Base-by-base conservation (phyloP, 2,797 vertebrate species). In the Hipposideros larvatus region DNA sequence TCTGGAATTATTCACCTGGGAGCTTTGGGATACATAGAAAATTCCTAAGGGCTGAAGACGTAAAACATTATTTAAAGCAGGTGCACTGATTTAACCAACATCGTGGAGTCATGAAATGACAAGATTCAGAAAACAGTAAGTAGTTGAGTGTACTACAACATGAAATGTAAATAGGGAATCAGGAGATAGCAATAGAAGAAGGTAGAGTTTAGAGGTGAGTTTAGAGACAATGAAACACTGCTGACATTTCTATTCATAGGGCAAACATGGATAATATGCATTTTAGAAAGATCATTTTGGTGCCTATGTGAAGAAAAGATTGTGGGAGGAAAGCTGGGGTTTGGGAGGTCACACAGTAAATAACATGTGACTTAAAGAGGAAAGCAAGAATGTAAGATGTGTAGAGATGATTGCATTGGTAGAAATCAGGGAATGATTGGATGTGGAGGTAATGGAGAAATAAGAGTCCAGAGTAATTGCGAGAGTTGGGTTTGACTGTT, bases 291-390 rank as follows among this genome's bases (percentile, higher is more conserved):
- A 28, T 71, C 22, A 75, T 90, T 91, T 53, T 11, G 79, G 26
- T 24, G 8, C 14, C 18, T 89, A 41, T 84, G 6, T 95, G 43
- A 93, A 90, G 31, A 97, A 92, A 3, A 93, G 59, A 74, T 73
- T 48, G 57, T 24, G 70, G 0, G 66, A 97, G 87, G 22, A 31
- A 73, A 61, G 11, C 15, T 80, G 21, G 19, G 55, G 3, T 13
- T 24, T 90, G 26, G 14, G 18, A 26, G 66, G 1, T 18, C 22
- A 46, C 8, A 74, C 5, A 85, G 3, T 90, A 74, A 94, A 37
- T 46, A 77, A 10, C 7, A 65, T 78, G 14, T n/a, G 8, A 65
- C 16, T 41, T 11, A 73, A 28, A 92, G 11, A 65, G 2, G 11
- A 83, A 84, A 86, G 41, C 18, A 86, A 74, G 7, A 78, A 79